Percentiles rank a stretch among this genome's conserved stretches.
These are phyloP conservation scores for Notiomystis cincta DNA, from an alignment of 2,113 vertebrate genomes.

Conservation along the genomic window DNA sequence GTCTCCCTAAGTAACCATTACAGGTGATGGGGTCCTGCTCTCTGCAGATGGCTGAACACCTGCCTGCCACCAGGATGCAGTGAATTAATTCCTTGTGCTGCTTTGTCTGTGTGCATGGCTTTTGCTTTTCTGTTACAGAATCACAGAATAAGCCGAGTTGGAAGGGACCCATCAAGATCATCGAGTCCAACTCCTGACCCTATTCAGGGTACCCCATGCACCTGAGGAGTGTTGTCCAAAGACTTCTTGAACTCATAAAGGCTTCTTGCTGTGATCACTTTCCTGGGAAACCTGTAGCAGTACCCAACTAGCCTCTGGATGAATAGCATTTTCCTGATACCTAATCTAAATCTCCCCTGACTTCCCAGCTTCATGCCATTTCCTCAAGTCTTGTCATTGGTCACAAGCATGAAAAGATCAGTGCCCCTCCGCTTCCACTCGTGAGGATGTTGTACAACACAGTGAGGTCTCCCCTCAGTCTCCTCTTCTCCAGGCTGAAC, in stretches of 20 bases:
- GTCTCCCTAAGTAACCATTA: neutral
- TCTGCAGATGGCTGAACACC: neutral
- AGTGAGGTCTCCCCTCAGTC: neutral
- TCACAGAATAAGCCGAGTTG: accelerated
- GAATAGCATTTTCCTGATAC: neutral
- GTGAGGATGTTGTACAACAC: neutral
- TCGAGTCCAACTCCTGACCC: neutral
- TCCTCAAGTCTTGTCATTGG: neutral
- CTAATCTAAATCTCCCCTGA: neutral
- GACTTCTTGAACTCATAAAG: neutral
- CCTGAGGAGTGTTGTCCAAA: neutral
- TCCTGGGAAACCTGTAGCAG: neutral
- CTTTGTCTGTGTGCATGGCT: neutral
- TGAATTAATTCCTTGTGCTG: neutral
- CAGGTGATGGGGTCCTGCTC: neutral
- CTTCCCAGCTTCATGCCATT: neutral
- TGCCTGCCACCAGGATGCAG: neutral
- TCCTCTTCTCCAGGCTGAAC: neutral
- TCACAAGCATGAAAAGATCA: neutral
- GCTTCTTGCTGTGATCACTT: neutral
- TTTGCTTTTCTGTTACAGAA: neutral
- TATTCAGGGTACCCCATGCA: neutral
- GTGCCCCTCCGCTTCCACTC: accelerated
- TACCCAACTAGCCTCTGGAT: neutral
- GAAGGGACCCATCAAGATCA: neutral